Conservation (phyloP, 1,140 invertebrate species). For the Anastrepha ludens region DNA sequence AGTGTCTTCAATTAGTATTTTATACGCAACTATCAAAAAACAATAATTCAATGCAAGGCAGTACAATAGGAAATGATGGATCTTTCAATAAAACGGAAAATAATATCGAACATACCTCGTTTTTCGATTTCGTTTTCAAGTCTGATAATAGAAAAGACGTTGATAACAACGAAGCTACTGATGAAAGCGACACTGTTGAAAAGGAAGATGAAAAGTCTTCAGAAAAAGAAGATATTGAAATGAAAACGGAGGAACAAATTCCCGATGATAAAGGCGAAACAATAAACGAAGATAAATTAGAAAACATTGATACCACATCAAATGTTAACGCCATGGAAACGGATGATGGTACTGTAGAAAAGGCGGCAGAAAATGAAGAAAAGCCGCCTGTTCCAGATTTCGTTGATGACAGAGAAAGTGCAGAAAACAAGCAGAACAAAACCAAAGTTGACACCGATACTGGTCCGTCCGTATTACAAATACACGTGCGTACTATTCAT, state of each 20-base stretch:
- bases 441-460: slow-evolving; percentile 55
- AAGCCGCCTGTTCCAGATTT: background rate
- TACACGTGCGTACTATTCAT: slow-evolving; percentile 64
- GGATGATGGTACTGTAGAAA: slow-evolving; percentile 37
- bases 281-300: background rate
- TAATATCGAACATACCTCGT: slow-evolving; percentile 55
- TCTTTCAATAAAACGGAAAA: slow-evolving; percentile 55
- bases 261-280: background rate
- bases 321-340: slow-evolving; percentile 37
- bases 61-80: slow-evolving; percentile 61
- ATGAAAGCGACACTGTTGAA: background rate
- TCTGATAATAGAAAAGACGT: slow-evolving; percentile 34
- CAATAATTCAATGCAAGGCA: slow-evolving; percentile 61
- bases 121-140: slow-evolving; percentile 51
- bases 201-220: slow-evolving; percentile 17
- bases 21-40: slow-evolving; percentile 64
- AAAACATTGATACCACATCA: background rate
- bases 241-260: slow-evolving; percentile 17
- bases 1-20: slow-evolving; percentile 82
- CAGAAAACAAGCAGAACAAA: background rate
- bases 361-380: slow-evolving; percentile 45
- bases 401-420: slow-evolving; percentile 15
- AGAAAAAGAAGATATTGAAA: slow-evolving; percentile 53
- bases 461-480: slow-evolving; percentile 70
- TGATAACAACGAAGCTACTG: slow-evolving; percentile 51